These are phyloP conservation scores for Apostichopus leukothele DNA, from an alignment of 53 echinoderm and acorn worm genomes.

Conservation along the genomic window DNA sequence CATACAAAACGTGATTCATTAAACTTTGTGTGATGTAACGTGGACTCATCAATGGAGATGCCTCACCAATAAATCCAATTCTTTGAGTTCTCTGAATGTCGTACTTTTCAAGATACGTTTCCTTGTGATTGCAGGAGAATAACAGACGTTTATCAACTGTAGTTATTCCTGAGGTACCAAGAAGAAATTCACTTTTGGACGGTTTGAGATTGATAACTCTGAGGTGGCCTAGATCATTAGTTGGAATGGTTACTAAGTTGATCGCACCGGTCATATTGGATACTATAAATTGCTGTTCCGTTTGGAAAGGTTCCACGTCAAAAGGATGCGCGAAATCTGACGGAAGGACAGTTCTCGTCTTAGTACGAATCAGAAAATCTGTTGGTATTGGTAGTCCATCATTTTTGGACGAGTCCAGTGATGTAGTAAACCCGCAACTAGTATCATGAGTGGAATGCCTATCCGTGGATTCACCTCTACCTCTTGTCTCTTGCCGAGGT, in stretches of 20 bases:
- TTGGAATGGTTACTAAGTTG: not conserved
- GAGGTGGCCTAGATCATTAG: not conserved
- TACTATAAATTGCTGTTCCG: not conserved
- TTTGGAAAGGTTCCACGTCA: slow-evolving; percentile 14
- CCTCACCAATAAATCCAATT: not conserved
- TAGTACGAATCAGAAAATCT: not conserved
- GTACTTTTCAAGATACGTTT: not conserved
- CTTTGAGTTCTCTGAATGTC: slow-evolving; percentile 1
- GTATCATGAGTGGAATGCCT: too few relatives aligned
- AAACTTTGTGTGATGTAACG: not conserved
- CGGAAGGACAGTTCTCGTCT: not conserved
- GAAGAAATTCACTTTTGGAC: not conserved
- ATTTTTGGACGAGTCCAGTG: not conserved
- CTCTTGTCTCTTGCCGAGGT: too few relatives aligned
- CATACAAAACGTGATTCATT: not conserved
- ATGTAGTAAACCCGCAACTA: too few relatives aligned
- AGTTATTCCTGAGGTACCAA: not conserved
- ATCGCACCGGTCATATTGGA: slow-evolving; percentile 18
- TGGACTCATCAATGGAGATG: not conserved
- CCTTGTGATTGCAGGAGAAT: slow-evolving; percentile 7
- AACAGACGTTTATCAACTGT: not conserved
- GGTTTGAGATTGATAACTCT: not conserved
- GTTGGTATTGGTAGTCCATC: not conserved
- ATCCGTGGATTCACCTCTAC: too few relatives aligned
- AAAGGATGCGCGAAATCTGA: not conserved